Evolutionary conservation across 2,113 vertebrate species (phyloP).

Genomic region (Donacobius atricapilla): DNA sequence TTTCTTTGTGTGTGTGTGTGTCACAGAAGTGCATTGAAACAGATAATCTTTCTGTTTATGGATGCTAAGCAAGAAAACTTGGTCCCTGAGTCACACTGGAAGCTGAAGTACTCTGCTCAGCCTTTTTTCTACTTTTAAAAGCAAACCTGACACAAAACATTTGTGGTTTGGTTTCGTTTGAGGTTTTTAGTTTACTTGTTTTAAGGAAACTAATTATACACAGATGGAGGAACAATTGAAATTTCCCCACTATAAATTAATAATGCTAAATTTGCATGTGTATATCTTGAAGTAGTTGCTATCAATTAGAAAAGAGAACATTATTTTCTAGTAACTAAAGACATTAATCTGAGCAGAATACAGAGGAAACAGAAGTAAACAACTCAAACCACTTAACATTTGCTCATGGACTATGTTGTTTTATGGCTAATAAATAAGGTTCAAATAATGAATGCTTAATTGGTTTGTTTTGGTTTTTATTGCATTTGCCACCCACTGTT

Average conservation of each 20-base stretch:
- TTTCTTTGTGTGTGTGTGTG: not conserved
- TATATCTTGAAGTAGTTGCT: not conserved
- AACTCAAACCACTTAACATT: slow-evolving; percentile 67
- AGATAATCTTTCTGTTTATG: not conserved
- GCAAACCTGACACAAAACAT: not conserved
- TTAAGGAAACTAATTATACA: not conserved
- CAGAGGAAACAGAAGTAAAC: slow-evolving; percentile 48
- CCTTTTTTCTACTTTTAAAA: not conserved
- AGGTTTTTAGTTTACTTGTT: not conserved
- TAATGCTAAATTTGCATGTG: not conserved
- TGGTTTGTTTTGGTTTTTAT: slow-evolving; percentile 38
- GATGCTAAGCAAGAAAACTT: not conserved
- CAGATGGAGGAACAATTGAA: not conserved
- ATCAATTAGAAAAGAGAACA: slow-evolving; percentile 33
- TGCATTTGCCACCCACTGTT: slow-evolving; percentile 25
- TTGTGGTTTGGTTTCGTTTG: not conserved
- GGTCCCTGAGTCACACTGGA: not conserved
- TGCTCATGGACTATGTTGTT: slow-evolving; percentile 11
- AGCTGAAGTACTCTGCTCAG: not conserved
- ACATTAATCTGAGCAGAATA: slow-evolving; percentile 42
- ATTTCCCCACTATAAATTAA: not conserved
- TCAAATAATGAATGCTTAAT: slow-evolving; percentile 40
- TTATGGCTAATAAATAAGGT: slow-evolving; percentile 49
- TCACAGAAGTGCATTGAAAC: not conserved
- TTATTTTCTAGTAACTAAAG: not conserved